phyloP scores from a whole-genome alignment of 2,113 vertebrate species.

The Megalops atlanticus region DNA sequence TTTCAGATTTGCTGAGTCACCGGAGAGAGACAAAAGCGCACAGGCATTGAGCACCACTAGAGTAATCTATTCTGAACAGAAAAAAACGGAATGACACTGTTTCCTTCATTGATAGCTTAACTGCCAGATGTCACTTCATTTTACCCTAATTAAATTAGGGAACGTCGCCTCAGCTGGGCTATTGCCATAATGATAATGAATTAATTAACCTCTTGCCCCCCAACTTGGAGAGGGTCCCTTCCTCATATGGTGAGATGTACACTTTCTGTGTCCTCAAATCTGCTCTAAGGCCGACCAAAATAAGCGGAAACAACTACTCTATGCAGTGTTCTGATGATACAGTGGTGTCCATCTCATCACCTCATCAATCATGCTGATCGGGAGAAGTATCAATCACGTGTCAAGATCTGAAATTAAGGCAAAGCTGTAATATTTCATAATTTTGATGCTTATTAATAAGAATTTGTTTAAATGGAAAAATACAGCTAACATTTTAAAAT shows the following conservation, averaged over 20 bases:
- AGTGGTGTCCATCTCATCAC: background rate
- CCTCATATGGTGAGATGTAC: background rate
- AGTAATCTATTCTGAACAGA: slow-evolving; percentile 41
- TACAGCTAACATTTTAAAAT: background rate
- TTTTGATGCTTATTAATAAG: background rate
- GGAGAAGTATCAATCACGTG: background rate
- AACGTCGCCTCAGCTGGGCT: slow-evolving; percentile 45
- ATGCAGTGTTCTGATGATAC: background rate
- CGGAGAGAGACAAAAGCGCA: slow-evolving; percentile 31
- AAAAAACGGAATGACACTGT: slow-evolving; percentile 27
- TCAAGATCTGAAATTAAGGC: background rate
- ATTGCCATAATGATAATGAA: slow-evolving; percentile 41
- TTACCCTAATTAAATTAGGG: slow-evolving; percentile 46
- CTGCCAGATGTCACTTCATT: slow-evolving; percentile 45
- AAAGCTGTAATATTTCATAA: background rate
- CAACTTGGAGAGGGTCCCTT: background rate
- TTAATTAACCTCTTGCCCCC: slow-evolving; percentile 40
- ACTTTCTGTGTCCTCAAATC: background rate
- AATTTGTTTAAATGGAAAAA: background rate
- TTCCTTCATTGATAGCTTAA: slow-evolving; percentile 40
- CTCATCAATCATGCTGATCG: background rate
- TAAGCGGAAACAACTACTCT: background rate
- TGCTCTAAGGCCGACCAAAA: background rate
- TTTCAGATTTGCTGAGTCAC: slow-evolving; percentile 47
- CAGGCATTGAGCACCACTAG: slow-evolving; percentile 37